phyloP scores from a whole-genome alignment of 1,140 invertebrate species.

The Caenorhabditis latens region DNA sequence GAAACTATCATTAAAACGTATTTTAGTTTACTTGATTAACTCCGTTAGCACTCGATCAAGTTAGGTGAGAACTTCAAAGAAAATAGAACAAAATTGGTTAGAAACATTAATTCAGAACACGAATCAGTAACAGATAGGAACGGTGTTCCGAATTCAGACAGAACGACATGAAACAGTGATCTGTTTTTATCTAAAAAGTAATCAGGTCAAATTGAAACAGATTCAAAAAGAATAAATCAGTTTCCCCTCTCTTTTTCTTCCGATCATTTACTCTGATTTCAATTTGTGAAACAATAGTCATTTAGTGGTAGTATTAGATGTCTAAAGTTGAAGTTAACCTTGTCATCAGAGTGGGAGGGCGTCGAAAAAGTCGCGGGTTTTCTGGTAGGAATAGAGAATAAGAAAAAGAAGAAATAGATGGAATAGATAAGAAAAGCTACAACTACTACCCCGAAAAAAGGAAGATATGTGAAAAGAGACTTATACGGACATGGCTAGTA shows the following conservation, averaged over 20 bases:
- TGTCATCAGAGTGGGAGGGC: slow-evolving; percentile 4
- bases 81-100: too few relatives aligned
- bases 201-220: slow-evolving; percentile 19
- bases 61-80: too few relatives aligned
- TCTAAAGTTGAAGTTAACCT: slow-evolving; percentile 54
- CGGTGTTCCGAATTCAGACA: too few relatives aligned
- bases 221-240: background rate
- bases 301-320: background rate
- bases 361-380: slow-evolving; percentile 53
- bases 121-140: too few relatives aligned
- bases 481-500: slow-evolving; percentile 40
- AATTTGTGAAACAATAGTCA: slow-evolving; percentile 23
- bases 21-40: too few relatives aligned
- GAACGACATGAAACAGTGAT: background rate
- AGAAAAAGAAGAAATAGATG: background rate
- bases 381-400: slow-evolving; percentile 15
- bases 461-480: slow-evolving; percentile 41
- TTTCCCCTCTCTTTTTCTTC: background rate
- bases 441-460: background rate
- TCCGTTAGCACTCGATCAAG: too few relatives aligned
- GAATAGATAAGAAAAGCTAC: slow-evolving; percentile 51
- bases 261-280: slow-evolving; percentile 10
- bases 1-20: too few relatives aligned
- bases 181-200: background rate
- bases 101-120: too few relatives aligned